These are phyloP conservation scores for Oeneis ivallda DNA, from an alignment of 2,888 invertebrate genomes.

Conservation along the genomic window DNA sequence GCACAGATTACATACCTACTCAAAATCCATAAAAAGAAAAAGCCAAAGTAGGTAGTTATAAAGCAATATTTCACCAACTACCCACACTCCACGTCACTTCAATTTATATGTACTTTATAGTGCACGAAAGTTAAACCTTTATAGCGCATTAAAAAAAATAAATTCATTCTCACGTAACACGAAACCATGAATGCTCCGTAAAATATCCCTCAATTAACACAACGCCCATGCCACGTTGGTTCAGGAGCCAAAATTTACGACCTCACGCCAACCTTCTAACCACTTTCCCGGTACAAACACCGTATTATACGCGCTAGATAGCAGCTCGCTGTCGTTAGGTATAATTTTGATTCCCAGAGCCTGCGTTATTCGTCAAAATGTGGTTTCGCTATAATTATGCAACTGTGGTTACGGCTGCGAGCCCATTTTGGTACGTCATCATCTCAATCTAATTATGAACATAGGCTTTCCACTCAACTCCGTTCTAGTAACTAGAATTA, in stretches of 20 bases:
- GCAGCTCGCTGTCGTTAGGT: background rate
- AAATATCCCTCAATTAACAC: slow-evolving; percentile 38
- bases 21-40: background rate
- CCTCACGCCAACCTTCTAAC: slow-evolving; percentile 33
- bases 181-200: slow-evolving; percentile 32
- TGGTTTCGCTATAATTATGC: no score
- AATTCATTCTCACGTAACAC: slow-evolving; percentile 27
- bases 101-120: no score
- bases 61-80: background rate
- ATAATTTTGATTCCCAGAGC: slow-evolving; percentile 2
- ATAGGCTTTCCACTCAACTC: no score
- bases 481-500: no score
- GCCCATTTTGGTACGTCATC: no score
- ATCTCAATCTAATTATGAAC: no score
- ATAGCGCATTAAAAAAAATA: slow-evolving; percentile 20
- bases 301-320: slow-evolving; percentile 25
- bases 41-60: background rate
- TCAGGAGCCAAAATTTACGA: slow-evolving; percentile 37
- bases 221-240: slow-evolving; percentile 33
- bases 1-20: background rate
- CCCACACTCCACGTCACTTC: background rate
- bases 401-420: no score
- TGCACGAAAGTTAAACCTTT: slow-evolving; percentile 18
- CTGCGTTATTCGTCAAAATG: background rate
- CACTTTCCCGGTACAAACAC: slow-evolving; percentile 23